Evolutionary conservation across 2,888 invertebrate species (phyloP), one percentile per base, ranked within the genome.

Genomic region (Netelia fuscicornis): DNA sequence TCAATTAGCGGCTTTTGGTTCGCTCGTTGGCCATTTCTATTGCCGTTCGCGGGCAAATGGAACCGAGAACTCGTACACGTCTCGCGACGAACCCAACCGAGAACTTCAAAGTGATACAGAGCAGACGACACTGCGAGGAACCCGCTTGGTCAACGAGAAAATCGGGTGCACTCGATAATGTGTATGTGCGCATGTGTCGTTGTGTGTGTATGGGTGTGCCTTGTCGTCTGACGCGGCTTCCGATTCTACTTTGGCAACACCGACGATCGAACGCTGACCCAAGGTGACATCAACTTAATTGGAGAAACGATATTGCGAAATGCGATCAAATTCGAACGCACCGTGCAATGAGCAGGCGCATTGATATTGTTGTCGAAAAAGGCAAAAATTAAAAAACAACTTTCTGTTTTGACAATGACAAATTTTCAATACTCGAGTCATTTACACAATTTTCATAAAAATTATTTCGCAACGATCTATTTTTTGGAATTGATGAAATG

Each of bases 241-340:
- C 42, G 79, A 52, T 54, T 64, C 58, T 23, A 62, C 60, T 3
- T 25, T 65, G 54, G 67, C 44, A 54, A 60, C 75, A 48, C 67
- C 54, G 54, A 54, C n/a, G n/a, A 17, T 42, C 67, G 42, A 42
- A 8, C 54, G 25, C 68, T 78, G 64, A 72, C 52, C 71, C 86
- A 89, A 88, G 88, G 89, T 89, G 88, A 90, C 90, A 91, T 91
- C 90, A 91, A 88, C 89, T 89, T 91, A 91, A 92, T 92, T 92
- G 89, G 44, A 54, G 54, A 3, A 54, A 54, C 54, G 54, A 54
- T 54, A 54, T 13, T 8, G 67, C 11, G 65, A 13, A 23, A 30
- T 1, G 64, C 20, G 11, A 23, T 67, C 56, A 25, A 30, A 64
- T 25, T 65, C 17, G 64, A 48, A 30, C 64, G 13, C 62, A 77